Conservation (phyloP, 2,888 invertebrate genomes). For the Brachypalpus laphriformis region DNA sequence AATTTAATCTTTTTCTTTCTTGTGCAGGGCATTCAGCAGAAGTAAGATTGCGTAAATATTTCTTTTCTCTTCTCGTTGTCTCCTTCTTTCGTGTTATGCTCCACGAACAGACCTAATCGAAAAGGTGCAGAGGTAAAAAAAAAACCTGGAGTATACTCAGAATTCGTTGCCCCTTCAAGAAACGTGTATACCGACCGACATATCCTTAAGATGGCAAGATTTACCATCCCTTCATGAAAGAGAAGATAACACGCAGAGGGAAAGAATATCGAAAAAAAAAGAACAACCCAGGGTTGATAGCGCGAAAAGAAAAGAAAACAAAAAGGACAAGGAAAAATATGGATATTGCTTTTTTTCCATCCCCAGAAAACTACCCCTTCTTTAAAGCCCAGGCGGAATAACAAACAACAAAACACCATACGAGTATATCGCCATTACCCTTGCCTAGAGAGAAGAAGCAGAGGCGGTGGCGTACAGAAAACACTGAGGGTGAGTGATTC, state of each 20-base stretch:
- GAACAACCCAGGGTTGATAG: conserved; percentile 49
- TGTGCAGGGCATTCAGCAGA: conserved; percentile 19
- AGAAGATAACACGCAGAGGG: conserved; percentile 36
- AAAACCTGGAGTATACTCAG: conserved; percentile 19
- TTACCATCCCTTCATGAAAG: conserved; percentile 36
- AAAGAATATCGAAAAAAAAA: conserved; percentile 14
- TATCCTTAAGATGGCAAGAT: conserved; percentile 60
- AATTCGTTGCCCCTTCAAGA: conserved; percentile 44
- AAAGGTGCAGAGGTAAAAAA: conserved; percentile 60
- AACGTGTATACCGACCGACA: conserved; percentile 25
- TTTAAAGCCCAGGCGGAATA: conserved; percentile 42
- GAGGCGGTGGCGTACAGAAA: conserved; percentile 1
- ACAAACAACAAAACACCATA: conserved; percentile 69
- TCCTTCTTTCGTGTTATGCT: conserved; percentile 1
- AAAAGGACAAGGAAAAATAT: conserved; percentile 50
- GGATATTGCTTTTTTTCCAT: conserved; percentile 63
- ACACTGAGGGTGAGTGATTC: conserved; percentile 66
- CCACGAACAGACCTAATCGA: conserved; percentile 27
- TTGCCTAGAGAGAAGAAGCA: conserved; percentile 12
- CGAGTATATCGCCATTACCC: conserved; percentile 70
- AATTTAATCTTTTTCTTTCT: conserved; percentile 68
- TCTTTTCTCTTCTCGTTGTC: conserved; percentile 20
- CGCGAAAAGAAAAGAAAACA: conserved; percentile 51
- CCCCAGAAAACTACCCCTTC: conserved; percentile 58
- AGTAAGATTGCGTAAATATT: conserved; percentile 72